These are phyloP conservation scores for Pempheris klunzingeri DNA, from an alignment of 2,797 vertebrate species.

Conservation along the genomic window DNA sequence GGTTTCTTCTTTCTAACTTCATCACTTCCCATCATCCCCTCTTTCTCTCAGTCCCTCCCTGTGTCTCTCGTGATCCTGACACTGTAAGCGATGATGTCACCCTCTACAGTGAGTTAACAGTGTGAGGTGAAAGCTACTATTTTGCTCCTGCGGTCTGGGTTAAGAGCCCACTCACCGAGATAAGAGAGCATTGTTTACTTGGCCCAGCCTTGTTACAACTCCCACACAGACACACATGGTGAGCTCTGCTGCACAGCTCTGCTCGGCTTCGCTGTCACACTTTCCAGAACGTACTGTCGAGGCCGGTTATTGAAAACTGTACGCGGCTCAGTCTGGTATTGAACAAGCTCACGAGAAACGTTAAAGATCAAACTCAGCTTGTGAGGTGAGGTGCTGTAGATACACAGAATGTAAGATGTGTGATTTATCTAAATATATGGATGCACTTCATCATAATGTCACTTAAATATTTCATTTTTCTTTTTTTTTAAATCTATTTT, in stretches of 20 bases:
- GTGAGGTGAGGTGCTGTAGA: neutral
- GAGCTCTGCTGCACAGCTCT: conserved; percentile 43
- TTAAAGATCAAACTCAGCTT: conserved; percentile 2
- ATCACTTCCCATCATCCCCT: conserved; percentile 1
- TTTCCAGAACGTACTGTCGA: conserved; percentile 48
- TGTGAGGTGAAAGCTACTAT: conserved; percentile 60
- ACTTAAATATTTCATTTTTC: neutral
- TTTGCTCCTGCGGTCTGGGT: conserved; percentile 66
- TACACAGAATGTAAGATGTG: neutral
- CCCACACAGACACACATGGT: conserved; percentile 68
- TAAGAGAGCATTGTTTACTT: conserved; percentile 76
- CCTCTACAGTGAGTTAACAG: conserved; percentile 39
- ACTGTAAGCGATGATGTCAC: conserved; percentile 46
- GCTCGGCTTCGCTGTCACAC: conserved; percentile 56
- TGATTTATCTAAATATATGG: neutral
- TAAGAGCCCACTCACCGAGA: conserved; percentile 71
- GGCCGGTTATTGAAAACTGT: conserved; percentile 39
- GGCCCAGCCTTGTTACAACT: conserved; percentile 66
- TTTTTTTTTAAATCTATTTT: neutral
- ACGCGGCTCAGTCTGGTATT: neutral
- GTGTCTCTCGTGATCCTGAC: conserved; percentile 10
- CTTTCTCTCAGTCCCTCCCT: neutral
- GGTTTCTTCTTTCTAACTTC: neutral
- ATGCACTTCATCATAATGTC: neutral
- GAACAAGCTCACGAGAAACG: conserved; percentile 4